Base-by-base conservation (phyloP, 2,797 vertebrate genomes). In the Poeciliopsis presidionis region DNA sequence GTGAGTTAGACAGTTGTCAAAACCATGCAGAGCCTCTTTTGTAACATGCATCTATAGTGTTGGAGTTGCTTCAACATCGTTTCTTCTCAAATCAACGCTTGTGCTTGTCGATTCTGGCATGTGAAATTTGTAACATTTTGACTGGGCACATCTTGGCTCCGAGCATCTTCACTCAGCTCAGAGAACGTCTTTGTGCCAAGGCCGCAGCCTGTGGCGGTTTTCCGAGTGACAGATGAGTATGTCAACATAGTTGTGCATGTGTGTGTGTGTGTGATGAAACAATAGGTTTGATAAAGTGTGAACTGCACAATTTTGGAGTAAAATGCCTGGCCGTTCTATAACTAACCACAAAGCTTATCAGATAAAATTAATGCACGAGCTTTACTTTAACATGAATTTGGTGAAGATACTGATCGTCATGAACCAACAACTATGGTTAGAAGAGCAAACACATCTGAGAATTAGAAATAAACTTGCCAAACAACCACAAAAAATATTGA, bases 191-290 rank as follows among this genome's bases (percentile, higher is more conserved):
- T 94, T 95, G 94, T 95, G 94, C 94, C 94, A 93, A 94, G 94
- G 94, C 93, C 92, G 90, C 95, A 93, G 96, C 95, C 95, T 90
- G 92, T 95, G 94, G 95, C 93, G 63, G 82, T 94, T 94, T 94
- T 92, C 90, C 91, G 91, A 90, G 92, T 96, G 95, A 96, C 94
- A 94, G 95, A 95, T 95, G 95, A 95, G 94, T 93, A 92, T 94
- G 94, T 95, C 94, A 95, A 93, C 92, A 84, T 93, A 90, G 91
- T 87, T 93, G 90, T 87, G 84, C 89, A 88, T 79, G 82, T 63
- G 81, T 63, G 84, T 90, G 88, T 74, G 53, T 59, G 74, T 45
- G 7, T 70, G 25, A 76, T 70, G 88, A 93, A 92, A 94, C 93
- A 93, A 95, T 90, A 87, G 87, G 87, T 83, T 88, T 90, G 69